Evolutionary conservation across 2,888 invertebrate species (phyloP), one percentile per base, ranked within the genome.

Genomic region (Phengaris arion): DNA sequence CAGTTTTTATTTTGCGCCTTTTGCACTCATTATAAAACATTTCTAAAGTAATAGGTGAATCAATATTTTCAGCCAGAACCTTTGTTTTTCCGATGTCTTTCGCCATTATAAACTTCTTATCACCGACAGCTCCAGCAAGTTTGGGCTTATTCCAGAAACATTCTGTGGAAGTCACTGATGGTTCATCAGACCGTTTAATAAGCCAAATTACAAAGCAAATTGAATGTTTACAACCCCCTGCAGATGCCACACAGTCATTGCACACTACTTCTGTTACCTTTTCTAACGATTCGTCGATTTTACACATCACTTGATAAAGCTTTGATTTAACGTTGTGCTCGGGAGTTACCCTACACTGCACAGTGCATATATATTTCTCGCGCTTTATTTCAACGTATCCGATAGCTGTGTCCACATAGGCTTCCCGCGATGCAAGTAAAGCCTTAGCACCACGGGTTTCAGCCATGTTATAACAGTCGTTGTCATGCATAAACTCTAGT

Each of bases 281-380:
- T 54, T 54, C 54, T 54, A 54, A 54, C 54, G 54, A 54, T 54
- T 13, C 54, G 12, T 54, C 54, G 54, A 54, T 54, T 54, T 54
- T 54, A 54, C 54, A 54, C 54, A 54, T 54, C 54, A 54, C 54
- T 13, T 54, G 54, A 54, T 13, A 54, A 54, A 54, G 54, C 54
- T 54, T 54, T 54, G 54, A 54, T 54, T 54, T 54, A 54, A 55
- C 55, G 13, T 55, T 55, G 55, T 55, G 55, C n/a, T 55, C 55
- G 55, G 55, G 55, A 55, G 55, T 54, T 54, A 54, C 54, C 54
- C 54, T 54, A 10, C 54, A 54, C 54, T 54, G 54, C 54, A 54
- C 54, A 54, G 54, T 54, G 54, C 54, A 54, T 54, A 54, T 54
- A 54, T 54, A 54, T 10, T 52, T 35, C 35, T 35, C 35, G 35